Conservation (phyloP, 2,113 vertebrate species). For the Gymnobelideus leadbeateri region DNA sequence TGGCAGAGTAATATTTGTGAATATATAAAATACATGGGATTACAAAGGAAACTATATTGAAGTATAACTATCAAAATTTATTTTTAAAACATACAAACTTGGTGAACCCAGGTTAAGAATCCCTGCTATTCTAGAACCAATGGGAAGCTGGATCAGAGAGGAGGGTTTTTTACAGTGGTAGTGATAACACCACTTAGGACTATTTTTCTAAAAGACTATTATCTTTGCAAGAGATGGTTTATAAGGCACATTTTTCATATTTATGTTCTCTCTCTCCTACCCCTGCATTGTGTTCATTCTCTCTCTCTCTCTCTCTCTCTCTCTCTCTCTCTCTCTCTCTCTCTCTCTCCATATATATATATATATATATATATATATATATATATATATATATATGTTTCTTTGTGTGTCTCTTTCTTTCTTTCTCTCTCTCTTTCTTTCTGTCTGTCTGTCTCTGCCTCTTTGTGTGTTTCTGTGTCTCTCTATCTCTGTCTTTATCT, state of each 20-base stretch:
- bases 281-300: no score
- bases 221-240: neutral
- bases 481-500: no score
- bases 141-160: neutral
- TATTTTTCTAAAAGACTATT: neutral
- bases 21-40: neutral
- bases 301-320: no score
- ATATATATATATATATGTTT: no score
- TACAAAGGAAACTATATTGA: neutral
- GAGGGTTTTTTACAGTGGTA: neutral
- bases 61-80: neutral
- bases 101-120: neutral
- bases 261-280: neutral
- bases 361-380: no score
- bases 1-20: neutral
- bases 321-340: no score
- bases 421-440: no score
- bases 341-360: no score
- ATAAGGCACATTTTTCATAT: neutral
- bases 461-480: no score
- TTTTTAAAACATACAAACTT: neutral
- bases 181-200: neutral
- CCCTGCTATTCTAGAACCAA: neutral
- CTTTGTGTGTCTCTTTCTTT: no score
- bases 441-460: no score